Percentiles rank a stretch among this genome's conserved stretches.
These are phyloP conservation scores for Ploceus nigricollis DNA, from an alignment of 2,113 vertebrate genomes.

Conservation along the genomic window DNA sequence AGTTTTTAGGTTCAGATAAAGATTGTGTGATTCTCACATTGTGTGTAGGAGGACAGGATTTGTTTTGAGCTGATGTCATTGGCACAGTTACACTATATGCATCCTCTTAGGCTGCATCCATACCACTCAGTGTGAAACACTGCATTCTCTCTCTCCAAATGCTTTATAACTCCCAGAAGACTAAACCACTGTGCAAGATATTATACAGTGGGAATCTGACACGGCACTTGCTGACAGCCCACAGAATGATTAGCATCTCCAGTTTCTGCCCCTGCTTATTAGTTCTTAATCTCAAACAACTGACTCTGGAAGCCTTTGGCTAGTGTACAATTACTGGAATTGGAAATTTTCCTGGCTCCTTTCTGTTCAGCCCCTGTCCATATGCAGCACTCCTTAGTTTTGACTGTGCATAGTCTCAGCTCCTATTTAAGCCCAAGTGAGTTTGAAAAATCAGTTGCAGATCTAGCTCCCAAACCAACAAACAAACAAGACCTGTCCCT, in stretches of 20 bases:
- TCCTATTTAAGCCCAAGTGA: neutral
- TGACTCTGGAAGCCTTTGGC: neutral
- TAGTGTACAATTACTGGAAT: neutral
- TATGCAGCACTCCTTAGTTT: neutral
- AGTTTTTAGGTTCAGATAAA: neutral
- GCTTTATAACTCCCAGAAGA: neutral
- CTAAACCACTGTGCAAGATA: neutral
- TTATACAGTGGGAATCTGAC: neutral
- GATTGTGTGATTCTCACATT: accelerated
- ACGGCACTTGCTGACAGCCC: neutral
- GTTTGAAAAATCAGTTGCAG: neutral
- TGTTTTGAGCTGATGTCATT: neutral
- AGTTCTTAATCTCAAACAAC: neutral
- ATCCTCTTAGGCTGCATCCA: neutral
- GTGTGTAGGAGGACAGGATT: neutral
- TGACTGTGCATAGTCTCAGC: neutral
- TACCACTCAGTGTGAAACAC: neutral
- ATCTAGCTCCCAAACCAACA: neutral
- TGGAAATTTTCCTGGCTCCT: neutral
- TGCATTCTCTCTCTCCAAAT: neutral
- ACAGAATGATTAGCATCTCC: neutral
- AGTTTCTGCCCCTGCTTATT: neutral
- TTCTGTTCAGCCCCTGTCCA: neutral
- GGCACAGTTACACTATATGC: accelerated
- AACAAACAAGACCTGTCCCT: no score